A percentile compares a stretch with the other conserved stretches of the same genome.
Conservation (phyloP, 1,140 invertebrate genomes). For the Heliconius eleuchia region DNA sequence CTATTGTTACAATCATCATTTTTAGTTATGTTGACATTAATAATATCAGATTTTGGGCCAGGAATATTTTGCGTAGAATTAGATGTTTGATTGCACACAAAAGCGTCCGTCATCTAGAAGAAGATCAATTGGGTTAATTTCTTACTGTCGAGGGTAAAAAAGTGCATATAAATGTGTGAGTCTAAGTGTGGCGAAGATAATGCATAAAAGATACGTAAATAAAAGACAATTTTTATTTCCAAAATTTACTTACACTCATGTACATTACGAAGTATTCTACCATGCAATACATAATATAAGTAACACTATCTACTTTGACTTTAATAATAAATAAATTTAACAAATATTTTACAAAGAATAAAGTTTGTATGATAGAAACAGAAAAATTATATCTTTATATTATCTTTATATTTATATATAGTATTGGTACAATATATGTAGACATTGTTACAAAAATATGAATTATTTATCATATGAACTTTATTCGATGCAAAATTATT, state of each 20-base stretch:
- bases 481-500: constrained; percentile 13
- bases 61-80: not conserved
- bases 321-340: constrained; percentile 45
- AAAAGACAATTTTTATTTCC: not conserved
- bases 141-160: not conserved
- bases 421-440: not conserved
- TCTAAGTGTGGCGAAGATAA: not conserved
- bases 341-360: constrained; percentile 31
- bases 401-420: too few relatives aligned
- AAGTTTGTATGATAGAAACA: constrained; percentile 28
- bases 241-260: constrained; percentile 31
- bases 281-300: constrained; percentile 31
- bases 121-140: constrained; percentile 6
- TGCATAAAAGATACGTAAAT: not conserved
- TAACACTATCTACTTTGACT: constrained; percentile 31
- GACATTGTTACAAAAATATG: not conserved
- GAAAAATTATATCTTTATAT: not conserved
- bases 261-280: constrained; percentile 29
- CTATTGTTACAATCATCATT: not conserved
- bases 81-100: constrained; percentile 25
- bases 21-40: not conserved
- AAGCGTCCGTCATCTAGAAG: constrained; percentile 46
- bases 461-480: constrained; percentile 15
- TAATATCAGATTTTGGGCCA: not conserved
- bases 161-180: not conserved